Conservation (phyloP, 2,113 vertebrate genomes). For the Nansenia antarctica region DNA sequence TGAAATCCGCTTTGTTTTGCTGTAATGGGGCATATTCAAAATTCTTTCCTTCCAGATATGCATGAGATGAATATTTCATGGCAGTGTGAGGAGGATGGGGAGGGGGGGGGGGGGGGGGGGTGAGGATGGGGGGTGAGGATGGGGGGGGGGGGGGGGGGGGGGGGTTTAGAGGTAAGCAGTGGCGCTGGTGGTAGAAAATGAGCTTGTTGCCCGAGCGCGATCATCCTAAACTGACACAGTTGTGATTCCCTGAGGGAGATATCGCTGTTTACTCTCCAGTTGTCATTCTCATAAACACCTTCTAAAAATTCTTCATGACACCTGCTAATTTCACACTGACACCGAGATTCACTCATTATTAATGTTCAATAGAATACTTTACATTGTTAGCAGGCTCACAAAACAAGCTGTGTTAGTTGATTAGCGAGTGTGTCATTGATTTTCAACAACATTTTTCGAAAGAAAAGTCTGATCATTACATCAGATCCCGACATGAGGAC, state of each 20-base stretch:
- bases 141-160: background rate
- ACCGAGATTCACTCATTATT: no score
- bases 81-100: background rate
- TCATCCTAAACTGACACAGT: slow-evolving; percentile 15
- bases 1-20: slow-evolving; percentile 23
- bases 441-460: no score
- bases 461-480: no score
- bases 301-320: no score
- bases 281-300: no score
- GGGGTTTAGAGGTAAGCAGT: slow-evolving; percentile 11
- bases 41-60: slow-evolving; percentile 35
- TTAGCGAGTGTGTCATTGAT: no score
- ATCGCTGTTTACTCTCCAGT: background rate
- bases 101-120: no score
- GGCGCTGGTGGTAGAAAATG: slow-evolving; percentile 23
- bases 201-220: slow-evolving; percentile 10
- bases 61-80: slow-evolving; percentile 58
- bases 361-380: no score
- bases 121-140: slow-evolving; percentile 12
- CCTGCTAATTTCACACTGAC: no score
- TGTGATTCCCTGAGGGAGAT: background rate
- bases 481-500: no score
- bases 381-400: no score
- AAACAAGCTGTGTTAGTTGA: no score
- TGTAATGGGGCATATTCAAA: slow-evolving; percentile 4